Evolutionary conservation across 2,888 invertebrate genomes (phyloP), one percentile per base, ranked within the genome.

Genomic region (Callosobruchus maculatus): DNA sequence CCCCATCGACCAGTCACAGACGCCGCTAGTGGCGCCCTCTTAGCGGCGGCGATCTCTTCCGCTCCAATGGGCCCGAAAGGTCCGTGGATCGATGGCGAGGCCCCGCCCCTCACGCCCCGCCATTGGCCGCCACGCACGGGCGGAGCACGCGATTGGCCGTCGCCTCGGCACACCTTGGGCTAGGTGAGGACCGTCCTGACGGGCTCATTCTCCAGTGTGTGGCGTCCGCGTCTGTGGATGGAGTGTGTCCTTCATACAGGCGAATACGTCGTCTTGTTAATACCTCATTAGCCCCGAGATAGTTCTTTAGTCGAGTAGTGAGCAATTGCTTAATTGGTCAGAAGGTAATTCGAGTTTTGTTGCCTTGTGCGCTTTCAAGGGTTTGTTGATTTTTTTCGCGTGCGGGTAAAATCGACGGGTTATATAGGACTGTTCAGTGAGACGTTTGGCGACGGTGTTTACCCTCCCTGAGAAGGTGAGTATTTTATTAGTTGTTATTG

Each of bases 11-110:
- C 83, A 81, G 73, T 80, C 76, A 74, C 75, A 74, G 77, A 79
- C 79, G 77, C 76, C 77, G 77, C 80, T 75, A 70, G 83, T 86
- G 85, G 85, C 86, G 84, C 86, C 86, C 87, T 86, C 87, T 86
- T 80, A 81, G 77, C 86, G 85, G 84, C 75, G 78, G 81, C 82
- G 84, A 81, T 79, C 79, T 81, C 83, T 87, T 84, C 84, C 87
- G 85, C 85, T 82, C 86, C 85, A 86, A 84, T 85, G 84, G 82
- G 81, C 86, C 86, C 83, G 84, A 86, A 79, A 77, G 73, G 76
- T 78, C 71, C 73, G 49, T 75, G 76, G 79, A 82, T 81, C 83
- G 83, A 85, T 85, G 76, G 73, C 71, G 49, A 80, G 80, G 82
- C 80, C 80, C 75, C 82, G 74, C 82, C 82, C 75, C 71, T 74